Evolutionary conservation across 2,888 invertebrate genomes (phyloP).

Genomic region (Ormyrus nitidulus): DNA sequence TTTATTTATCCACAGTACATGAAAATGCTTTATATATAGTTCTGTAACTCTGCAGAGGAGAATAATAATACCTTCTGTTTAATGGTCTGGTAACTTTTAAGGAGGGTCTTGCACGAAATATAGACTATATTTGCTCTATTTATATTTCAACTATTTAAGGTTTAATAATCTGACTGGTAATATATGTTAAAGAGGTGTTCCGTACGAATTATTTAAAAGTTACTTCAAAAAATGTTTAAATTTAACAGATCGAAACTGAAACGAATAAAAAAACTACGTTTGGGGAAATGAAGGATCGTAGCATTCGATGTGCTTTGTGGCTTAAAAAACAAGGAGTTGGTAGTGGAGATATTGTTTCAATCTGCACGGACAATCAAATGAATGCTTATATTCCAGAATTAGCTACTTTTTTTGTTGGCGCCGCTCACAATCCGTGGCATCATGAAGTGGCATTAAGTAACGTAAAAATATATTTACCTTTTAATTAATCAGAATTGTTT

Average conservation of each 20-base stretch:
- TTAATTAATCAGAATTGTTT: too few species aligned
- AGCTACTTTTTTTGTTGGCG: conserved; percentile 63
- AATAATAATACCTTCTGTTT: too few species aligned
- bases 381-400: conserved; percentile 64
- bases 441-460: conserved; percentile 62
- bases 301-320: conserved; percentile 68
- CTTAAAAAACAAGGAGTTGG: conserved; percentile 62
- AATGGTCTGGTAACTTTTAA: too few species aligned
- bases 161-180: too few species aligned
- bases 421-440: conserved; percentile 67
- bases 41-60: too few species aligned
- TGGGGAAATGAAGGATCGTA: conserved; percentile 61
- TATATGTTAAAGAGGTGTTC: too few species aligned
- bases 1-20: too few species aligned
- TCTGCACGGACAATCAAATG: conserved; percentile 65
- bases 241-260: conserved; percentile 60
- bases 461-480: not conserved
- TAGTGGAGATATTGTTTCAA: conserved; percentile 62
- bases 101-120: too few species aligned
- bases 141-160: too few species aligned
- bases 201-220: too few species aligned
- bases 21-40: too few species aligned
- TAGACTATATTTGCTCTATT: too few species aligned
- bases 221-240: not conserved
- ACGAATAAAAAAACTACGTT: conserved; percentile 61